A percentile compares a stretch with the other conserved stretches of the same genome.
phyloP scores from a whole-genome alignment of 2,113 vertebrate genomes.

The Esox niger region DNA sequence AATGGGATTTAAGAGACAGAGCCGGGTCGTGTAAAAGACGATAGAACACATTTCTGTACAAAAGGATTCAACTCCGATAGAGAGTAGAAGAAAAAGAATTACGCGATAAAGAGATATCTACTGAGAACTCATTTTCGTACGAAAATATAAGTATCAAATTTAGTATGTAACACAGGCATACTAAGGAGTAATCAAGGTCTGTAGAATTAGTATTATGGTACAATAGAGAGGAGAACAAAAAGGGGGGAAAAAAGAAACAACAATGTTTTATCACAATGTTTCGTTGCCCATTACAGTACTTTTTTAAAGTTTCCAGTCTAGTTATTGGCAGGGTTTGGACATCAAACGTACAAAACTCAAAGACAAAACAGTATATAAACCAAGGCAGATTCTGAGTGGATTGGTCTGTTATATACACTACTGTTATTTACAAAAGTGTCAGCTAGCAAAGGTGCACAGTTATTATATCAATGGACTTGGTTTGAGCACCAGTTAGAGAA shows the following conservation, averaged over 20 bases:
- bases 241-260: conserved; percentile 86
- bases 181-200: conserved; percentile 96
- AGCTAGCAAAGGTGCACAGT: conserved; percentile 82
- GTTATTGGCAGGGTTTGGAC: conserved; percentile 87
- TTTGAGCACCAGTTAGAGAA: conserved; percentile 85
- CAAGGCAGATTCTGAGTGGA: conserved; percentile 87
- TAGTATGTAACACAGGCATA: conserved; percentile 99
- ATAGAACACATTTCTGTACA: conserved; percentile 99
- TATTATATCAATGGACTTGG: conserved; percentile 83
- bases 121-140: conserved; percentile 99
- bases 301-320: conserved; percentile 97
- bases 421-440: conserved; percentile 96
- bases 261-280: conserved; percentile 93
- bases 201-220: conserved; percentile 99
- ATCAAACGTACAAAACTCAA: conserved; percentile 74
- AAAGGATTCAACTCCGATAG: conserved; percentile 84
- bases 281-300: conserved; percentile 97
- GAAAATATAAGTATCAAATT: conserved; percentile 99
- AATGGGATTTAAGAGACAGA: conserved; percentile 56
- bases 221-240: conserved; percentile 59
- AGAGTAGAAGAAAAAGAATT: conserved; percentile 73
- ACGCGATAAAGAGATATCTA: conserved; percentile 99
- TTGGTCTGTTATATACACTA: conserved; percentile 68
- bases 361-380: conserved; percentile 86
- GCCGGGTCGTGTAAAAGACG: conserved; percentile 87